Percentiles rank a stretch among this genome's conserved stretches.
Evolutionary conservation across 2,888 invertebrate genomes (phyloP).

Genomic region (Sussaba pulchella): DNA sequence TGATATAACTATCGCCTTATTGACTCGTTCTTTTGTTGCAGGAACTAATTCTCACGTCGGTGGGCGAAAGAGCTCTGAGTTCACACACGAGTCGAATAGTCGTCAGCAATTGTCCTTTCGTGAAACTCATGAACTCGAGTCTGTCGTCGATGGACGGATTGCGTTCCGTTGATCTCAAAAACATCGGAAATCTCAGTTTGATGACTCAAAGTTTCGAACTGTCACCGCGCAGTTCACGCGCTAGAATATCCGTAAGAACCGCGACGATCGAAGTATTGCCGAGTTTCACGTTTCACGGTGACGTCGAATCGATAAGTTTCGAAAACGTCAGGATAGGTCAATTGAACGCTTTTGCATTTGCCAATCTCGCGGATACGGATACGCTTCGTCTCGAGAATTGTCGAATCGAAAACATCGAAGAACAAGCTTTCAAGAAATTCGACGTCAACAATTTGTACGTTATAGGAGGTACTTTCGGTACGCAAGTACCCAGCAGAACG

Average conservation of each 20-base stretch:
- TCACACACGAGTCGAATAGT: conserved; percentile 87
- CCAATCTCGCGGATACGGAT: conserved; percentile 89
- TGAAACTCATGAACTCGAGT: conserved; percentile 82
- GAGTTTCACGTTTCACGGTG: conserved; percentile 89
- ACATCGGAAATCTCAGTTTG: conserved; percentile 88
- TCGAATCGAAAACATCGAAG: conserved; percentile 87
- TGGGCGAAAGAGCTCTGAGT: conserved; percentile 86
- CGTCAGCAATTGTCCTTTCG: conserved; percentile 87
- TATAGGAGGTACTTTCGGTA: conserved; percentile 87
- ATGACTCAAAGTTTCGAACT: conserved; percentile 82
- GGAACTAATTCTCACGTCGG: conserved; percentile 87
- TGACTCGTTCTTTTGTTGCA: too few species aligned
- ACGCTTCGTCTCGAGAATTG: conserved; percentile 88
- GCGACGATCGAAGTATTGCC: conserved; percentile 84
- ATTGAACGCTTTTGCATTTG: conserved; percentile 90
- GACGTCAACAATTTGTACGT: conserved; percentile 88
- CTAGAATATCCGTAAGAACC: conserved; percentile 84
- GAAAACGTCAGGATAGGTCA: conserved; percentile 87
- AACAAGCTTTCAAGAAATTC: conserved; percentile 93
- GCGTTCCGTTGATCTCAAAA: conserved; percentile 87
- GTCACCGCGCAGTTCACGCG: conserved; percentile 73
- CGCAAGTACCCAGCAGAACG: conserved; percentile 88
- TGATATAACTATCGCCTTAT: too few species aligned
- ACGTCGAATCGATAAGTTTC: conserved; percentile 89
- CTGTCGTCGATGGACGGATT: conserved; percentile 87